Base-by-base conservation (phyloP, 2,888 invertebrate species). In the Physocephala rufipes region DNA sequence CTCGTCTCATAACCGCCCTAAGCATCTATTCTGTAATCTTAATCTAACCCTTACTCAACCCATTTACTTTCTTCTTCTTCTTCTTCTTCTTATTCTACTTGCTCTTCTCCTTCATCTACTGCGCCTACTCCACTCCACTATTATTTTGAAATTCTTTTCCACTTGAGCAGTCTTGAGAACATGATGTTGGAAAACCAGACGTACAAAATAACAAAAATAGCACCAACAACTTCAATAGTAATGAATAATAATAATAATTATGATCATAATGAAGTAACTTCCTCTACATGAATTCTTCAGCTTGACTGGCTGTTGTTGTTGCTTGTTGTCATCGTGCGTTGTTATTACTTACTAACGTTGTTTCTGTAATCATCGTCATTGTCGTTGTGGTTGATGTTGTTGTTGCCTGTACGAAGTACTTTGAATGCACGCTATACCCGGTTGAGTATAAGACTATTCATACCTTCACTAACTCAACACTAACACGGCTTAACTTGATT, bases 371-470 rank as follows among this genome's bases (percentile, higher is more conserved):
- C n/a, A 36, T 36, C 9, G 19, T 21, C 9, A 3, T 15, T 51
- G 36, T 65, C 21, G 65, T 51, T 55, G 24, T 26, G 26, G 30
- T 21, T 66, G 66, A 53, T 53, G 66, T 24, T 55, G 24, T 64
- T 53, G 24, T 4, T 53, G 19, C 21, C 36, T 36, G 5, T 36
- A 53, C 16, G 12, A 51, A 16, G 19, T 19, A 12, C n/a, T 53
- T 21, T 21, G 1, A 67, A 59, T 59, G 26, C 43, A 47, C 61
- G 68, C 68, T 36, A 68, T 36, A 49, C 49, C 62, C 51, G 45
- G 68, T n/a, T 62, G 68, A 43, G 51, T 51, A n/a, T 36, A 49
- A 55, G 36, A 36, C 36, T 36, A 36, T 36, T 7, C 36, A 9
- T 36, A 36, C 36, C 36, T 36, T 36, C 36, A 36, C 36, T 19